Evolutionary conservation across 2,888 invertebrate genomes (phyloP).

Genomic region (Synanthedon formicaeformis): DNA sequence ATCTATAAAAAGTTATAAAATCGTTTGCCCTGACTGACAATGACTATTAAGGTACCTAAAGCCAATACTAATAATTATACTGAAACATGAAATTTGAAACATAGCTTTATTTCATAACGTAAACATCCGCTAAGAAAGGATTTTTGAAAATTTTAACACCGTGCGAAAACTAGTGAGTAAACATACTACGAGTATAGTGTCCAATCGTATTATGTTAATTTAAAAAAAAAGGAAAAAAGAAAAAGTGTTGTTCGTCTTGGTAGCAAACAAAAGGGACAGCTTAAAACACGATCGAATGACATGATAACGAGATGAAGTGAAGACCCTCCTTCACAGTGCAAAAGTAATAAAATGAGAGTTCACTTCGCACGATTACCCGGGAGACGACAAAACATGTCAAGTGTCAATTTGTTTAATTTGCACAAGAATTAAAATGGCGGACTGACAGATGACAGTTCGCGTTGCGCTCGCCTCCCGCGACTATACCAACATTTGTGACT

Average conservation of each 20-base stretch:
- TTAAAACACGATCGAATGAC: slow-evolving; percentile 17
- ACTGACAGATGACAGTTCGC: slow-evolving; percentile 54
- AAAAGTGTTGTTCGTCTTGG: slow-evolving; percentile 2
- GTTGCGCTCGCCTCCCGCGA: slow-evolving; percentile 18
- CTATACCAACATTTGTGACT: background rate
- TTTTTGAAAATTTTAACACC: no score
- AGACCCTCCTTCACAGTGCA: slow-evolving; percentile 25
- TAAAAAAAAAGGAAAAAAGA: background rate
- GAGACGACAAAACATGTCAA: slow-evolving; percentile 66
- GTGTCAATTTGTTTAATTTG: slow-evolving; percentile 63
- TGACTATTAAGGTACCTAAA: no score
- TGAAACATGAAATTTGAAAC: no score
- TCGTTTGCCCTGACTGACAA: no score
- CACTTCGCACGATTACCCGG: slow-evolving; percentile 54
- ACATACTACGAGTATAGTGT: no score
- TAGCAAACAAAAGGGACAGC: slow-evolving; percentile 14
- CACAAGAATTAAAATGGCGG: slow-evolving; percentile 54
- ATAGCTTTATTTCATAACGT: no score
- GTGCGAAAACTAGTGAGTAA: no score
- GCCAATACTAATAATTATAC: no score
- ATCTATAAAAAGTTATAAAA: no score
- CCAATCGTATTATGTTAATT: background rate
- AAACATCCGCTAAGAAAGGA: no score
- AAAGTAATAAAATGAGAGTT: slow-evolving; percentile 47
- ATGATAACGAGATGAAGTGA: slow-evolving; percentile 20